phyloP scores from a whole-genome alignment of 2,797 vertebrate genomes.

The Odontamblyopus rebecca region DNA sequence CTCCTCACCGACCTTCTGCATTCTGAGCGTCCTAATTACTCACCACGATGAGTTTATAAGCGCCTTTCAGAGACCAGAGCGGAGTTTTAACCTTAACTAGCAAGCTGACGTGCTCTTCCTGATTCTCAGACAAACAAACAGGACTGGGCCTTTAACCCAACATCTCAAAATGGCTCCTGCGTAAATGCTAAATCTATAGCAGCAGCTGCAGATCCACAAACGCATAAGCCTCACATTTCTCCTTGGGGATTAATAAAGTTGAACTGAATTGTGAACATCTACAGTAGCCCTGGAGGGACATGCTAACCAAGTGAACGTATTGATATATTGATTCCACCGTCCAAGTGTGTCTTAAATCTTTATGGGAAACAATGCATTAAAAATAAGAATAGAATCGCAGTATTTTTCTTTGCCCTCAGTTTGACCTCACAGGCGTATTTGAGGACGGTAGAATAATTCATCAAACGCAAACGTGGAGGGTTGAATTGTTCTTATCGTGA shows the following conservation, averaged over 20 bases:
- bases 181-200: not conserved
- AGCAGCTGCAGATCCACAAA: not conserved
- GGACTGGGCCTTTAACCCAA: not conserved
- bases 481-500: not conserved
- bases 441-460: not conserved
- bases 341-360: not conserved
- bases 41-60: no score
- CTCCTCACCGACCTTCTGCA: no score
- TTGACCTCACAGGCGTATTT: not conserved
- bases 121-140: no score
- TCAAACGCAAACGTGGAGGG: not conserved
- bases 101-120: no score
- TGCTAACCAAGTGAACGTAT: constrained; percentile 1
- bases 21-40: no score
- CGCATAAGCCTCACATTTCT: not conserved
- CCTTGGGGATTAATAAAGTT: constrained; percentile 4
- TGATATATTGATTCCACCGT: constrained; percentile 3
- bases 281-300: constrained; percentile 4
- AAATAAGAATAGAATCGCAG: not conserved
- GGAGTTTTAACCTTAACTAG: no score
- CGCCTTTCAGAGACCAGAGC: no score
- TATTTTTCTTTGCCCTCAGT: not conserved
- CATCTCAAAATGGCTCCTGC: not conserved
- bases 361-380: not conserved
- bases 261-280: not conserved